Percentiles rank a stretch among this genome's conserved stretches.
phyloP scores from a whole-genome alignment of 1,140 invertebrate species.

The Drosophila equinoxialis region DNA sequence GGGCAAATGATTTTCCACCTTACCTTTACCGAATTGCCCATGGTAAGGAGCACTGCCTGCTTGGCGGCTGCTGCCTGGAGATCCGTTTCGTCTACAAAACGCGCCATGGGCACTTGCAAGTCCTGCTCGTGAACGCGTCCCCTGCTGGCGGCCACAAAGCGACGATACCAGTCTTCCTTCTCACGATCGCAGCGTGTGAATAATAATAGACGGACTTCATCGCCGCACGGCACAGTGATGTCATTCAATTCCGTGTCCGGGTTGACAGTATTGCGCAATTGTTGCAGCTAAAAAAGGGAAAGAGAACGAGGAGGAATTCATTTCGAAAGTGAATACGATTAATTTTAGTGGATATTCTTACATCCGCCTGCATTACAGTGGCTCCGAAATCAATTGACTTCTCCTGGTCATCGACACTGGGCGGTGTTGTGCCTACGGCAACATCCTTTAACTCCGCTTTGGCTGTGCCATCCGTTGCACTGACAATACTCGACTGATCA shows the following conservation, averaged over 20 bases:
- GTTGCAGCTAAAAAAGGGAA: slow-evolving; percentile 52
- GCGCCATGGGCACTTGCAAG: slow-evolving; percentile 63
- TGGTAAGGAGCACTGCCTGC: slow-evolving; percentile 48
- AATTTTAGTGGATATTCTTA: slow-evolving; percentile 21
- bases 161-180: slow-evolving; percentile 92
- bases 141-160: slow-evolving; percentile 71
- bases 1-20: not conserved
- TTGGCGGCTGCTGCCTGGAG: slow-evolving; percentile 65
- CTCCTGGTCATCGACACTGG: slow-evolving; percentile 32
- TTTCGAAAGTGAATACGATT: not conserved
- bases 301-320: no score
- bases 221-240: slow-evolving; percentile 70
- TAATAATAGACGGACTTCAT: slow-evolving; percentile 85
- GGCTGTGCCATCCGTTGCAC: slow-evolving; percentile 11
- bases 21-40: slow-evolving; percentile 26
- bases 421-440: slow-evolving; percentile 30
- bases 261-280: slow-evolving; percentile 57
- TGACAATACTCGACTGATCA: slow-evolving; percentile 13
- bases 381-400: slow-evolving; percentile 65
- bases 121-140: slow-evolving; percentile 73
- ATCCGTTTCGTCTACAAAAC: slow-evolving; percentile 69
- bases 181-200: slow-evolving; percentile 93
- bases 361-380: slow-evolving; percentile 69
- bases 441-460: slow-evolving; percentile 25
- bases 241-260: slow-evolving; percentile 71